Evolutionary conservation across 2,113 vertebrate genomes (phyloP).

Genomic region (Lepisosteus osseus): DNA sequence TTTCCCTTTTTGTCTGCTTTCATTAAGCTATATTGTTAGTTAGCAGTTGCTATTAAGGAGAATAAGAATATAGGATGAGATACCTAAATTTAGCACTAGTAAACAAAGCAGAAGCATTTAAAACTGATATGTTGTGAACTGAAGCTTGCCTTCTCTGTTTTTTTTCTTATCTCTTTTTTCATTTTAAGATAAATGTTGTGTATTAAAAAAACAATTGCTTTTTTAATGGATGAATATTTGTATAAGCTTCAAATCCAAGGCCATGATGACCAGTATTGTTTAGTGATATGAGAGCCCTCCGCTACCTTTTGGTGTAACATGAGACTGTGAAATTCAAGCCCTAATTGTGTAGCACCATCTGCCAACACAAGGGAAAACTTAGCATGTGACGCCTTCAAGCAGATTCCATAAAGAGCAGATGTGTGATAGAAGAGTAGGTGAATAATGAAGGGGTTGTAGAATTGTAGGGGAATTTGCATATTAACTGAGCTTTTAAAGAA

Average conservation of each 20-base stretch:
- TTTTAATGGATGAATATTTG: too few relatives aligned
- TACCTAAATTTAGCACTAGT: too few relatives aligned
- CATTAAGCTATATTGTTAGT: not conserved
- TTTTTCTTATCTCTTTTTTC: too few relatives aligned
- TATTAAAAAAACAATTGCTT: too few relatives aligned
- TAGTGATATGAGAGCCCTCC: conserved; percentile 27
- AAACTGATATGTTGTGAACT: too few relatives aligned
- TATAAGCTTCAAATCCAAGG: too few relatives aligned
- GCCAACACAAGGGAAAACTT: conserved; percentile 60
- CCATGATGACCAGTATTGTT: conserved; percentile 16
- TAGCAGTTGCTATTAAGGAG: not conserved
- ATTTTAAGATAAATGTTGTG: too few relatives aligned
- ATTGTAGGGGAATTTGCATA: not conserved
- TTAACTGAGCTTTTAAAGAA: not conserved
- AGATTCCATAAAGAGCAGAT: conserved; percentile 59
- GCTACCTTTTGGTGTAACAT: conserved; percentile 34
- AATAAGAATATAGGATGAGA: not conserved
- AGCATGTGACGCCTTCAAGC: conserved; percentile 55
- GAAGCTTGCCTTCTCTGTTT: too few relatives aligned
- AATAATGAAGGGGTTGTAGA: conserved; percentile 32
- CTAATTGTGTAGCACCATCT: conserved; percentile 76
- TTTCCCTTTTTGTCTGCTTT: not conserved
- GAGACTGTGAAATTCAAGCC: conserved; percentile 63
- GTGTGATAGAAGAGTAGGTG: conserved; percentile 47
- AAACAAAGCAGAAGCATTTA: too few relatives aligned